phyloP scores from a whole-genome alignment of 2,888 invertebrate genomes.

The Panopea generosa region DNA sequence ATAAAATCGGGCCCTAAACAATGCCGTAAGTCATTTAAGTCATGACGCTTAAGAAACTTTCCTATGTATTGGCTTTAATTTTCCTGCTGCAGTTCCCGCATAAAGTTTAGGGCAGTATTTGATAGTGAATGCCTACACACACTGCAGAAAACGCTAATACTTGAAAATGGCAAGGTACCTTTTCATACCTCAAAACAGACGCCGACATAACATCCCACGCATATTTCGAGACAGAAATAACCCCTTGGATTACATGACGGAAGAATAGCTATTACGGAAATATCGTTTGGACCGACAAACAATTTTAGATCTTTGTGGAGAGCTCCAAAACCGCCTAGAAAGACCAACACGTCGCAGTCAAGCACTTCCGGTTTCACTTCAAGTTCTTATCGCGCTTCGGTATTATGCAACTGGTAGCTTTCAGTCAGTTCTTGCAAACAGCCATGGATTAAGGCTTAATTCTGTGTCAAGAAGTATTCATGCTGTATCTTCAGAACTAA shows the following conservation, averaged over 20 bases:
- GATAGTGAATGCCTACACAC: no score
- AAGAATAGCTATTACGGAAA: slow-evolving; percentile 1
- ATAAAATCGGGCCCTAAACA: no score
- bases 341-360: slow-evolving; percentile 21
- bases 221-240: slow-evolving; percentile 31
- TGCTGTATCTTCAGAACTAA: slow-evolving; percentile 1
- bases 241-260: slow-evolving; percentile 18
- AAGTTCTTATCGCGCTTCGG: slow-evolving; percentile 13
- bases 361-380: slow-evolving; percentile 10
- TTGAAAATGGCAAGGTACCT: no score
- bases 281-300: slow-evolving; percentile 20
- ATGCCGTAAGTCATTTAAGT: no score
- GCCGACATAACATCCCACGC: not conserved
- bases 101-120: no score
- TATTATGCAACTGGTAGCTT: slow-evolving; percentile 24
- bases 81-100: no score
- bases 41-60: no score
- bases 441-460: slow-evolving; percentile 9
- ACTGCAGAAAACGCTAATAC: no score
- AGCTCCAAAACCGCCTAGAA: not conserved
- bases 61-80: no score
- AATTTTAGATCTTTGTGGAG: slow-evolving; percentile 21
- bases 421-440: slow-evolving; percentile 21
- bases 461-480: slow-evolving; percentile 21
- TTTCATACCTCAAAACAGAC: no score